Evolutionary conservation across 2,888 invertebrate genomes (phyloP), one percentile per base, ranked within the genome.

Genomic region (Mimachlamys varia): DNA sequence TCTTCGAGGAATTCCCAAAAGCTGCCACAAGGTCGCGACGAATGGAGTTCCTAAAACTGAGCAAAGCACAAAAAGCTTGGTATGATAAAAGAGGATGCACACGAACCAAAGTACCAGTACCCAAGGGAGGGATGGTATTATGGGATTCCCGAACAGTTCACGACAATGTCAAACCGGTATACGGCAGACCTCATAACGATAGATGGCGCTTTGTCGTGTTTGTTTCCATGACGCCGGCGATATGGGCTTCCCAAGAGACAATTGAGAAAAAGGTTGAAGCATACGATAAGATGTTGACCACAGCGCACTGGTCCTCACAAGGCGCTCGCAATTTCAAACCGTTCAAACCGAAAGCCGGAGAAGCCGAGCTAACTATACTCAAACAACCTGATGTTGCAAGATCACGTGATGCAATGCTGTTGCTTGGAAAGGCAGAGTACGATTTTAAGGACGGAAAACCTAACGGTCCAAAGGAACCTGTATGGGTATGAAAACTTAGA

Each of bases 111-210:
- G 91, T 95, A 33, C 91, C 93, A 0, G 92, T 92, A 10, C 94
- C 93, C 3, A 94, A 94, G 55, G 95, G 94, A 7, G 94, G 94
- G 2, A 92, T 95, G 37, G 90, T 94, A 15, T 89, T 95, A 15
- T 95, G 95, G 95, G 95, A 95, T 87, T 95, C 95, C 4, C 88
- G 94, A 22, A 90, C 91, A 33, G 92, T 94, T 37, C 95, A 95
- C 88, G 94, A 93, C 22, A 94, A 93, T 55, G 90, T 91, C 0
- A 92, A 91, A 22, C 94, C 94, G 22, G 53, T 88, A 55, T n/a
- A 15, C 0, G 92, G 89, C 15, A 91, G 94, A 37, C 38, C 89
- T 22, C 90, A 94, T 88, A 49, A 90, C 7, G 91, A 90, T 53
- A 90, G 94, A 38, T 94, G 94, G 94, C 92, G 95, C 49, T 93